Evolutionary conservation across 2,113 vertebrate species (phyloP).

Genomic region (Passer domesticus): DNA sequence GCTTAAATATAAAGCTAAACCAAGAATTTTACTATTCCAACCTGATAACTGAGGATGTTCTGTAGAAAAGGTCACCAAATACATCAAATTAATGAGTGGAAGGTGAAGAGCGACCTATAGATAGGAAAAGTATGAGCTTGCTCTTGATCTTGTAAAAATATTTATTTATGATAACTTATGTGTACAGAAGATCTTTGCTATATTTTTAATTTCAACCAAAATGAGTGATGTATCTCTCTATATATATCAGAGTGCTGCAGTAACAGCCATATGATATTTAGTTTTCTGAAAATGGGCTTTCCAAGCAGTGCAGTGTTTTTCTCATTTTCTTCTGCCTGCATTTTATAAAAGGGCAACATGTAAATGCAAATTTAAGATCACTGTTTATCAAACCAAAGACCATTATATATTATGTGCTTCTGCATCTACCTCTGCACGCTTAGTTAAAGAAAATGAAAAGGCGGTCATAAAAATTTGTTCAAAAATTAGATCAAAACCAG

Average conservation of each 20-base stretch:
- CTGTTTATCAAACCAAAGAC: not conserved
- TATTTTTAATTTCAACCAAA: slow-evolving; percentile 8
- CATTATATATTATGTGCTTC: not conserved
- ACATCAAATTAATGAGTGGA: not conserved
- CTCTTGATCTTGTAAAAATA: not conserved
- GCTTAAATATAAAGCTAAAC: not conserved
- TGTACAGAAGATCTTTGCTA: not conserved
- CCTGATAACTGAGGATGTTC: not conserved
- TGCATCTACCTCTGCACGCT: not conserved
- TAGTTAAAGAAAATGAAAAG: not conserved
- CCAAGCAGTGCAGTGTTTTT: not conserved
- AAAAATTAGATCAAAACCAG: not conserved
- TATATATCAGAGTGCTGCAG: not conserved
- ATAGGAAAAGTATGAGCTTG: not conserved
- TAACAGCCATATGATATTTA: not conserved
- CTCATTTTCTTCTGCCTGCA: not conserved
- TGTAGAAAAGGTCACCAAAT: not conserved
- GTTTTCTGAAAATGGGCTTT: not conserved
- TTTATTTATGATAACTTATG: slow-evolving; percentile 16
- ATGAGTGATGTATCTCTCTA: not conserved
- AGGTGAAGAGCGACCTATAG: not conserved
- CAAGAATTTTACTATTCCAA: not conserved
- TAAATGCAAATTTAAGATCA: not conserved
- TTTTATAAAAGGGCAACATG: not conserved
- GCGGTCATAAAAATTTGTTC: not conserved